Conservation (phyloP, 2,888 invertebrate species). For the Zele albiditarsus region DNA sequence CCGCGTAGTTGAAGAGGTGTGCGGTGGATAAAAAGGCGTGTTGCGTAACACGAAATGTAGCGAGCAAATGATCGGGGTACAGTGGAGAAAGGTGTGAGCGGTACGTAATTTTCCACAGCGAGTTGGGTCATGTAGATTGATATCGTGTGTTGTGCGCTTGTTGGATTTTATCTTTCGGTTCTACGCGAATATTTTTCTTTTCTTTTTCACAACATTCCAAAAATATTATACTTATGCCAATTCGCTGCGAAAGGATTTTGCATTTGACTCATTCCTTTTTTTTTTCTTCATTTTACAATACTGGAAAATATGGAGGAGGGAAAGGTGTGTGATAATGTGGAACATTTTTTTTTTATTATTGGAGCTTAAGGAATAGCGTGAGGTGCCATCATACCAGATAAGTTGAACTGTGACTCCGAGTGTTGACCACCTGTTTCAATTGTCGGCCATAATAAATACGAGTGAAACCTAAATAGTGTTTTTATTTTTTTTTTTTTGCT, state of each 20-base stretch:
- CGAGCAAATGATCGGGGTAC: conserved; percentile 50
- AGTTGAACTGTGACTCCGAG: conserved; percentile 69
- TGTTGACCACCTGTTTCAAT: conserved; percentile 60
- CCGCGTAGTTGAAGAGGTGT: conserved; percentile 46
- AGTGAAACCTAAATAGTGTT: not conserved
- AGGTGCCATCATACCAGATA: conserved; percentile 73
- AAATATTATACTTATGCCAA: conserved; percentile 31
- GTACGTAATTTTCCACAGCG: conserved; percentile 52
- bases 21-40: conserved; percentile 49
- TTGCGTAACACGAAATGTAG: conserved; percentile 54
- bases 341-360: conserved; percentile 10
- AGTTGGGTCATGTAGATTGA: conserved; percentile 50
- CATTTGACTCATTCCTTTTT: conserved; percentile 14
- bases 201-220: conserved; percentile 14
- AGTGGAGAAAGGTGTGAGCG: conserved; percentile 42
- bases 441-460: not conserved
- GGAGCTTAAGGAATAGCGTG: conserved; percentile 65
- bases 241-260: conserved; percentile 37
- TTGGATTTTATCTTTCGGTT: conserved; percentile 18
- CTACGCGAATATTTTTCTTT: conserved; percentile 20
- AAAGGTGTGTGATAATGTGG: conserved; percentile 1
- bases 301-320: not conserved
- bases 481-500: not conserved
- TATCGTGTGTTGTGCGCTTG: conserved; percentile 28
- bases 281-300: conserved; percentile 7